A percentile compares a stretch with the other conserved stretches of the same genome.
These are phyloP conservation scores for Coendou prehensilis DNA, from an alignment of 2,797 vertebrate species.

Conservation along the genomic window DNA sequence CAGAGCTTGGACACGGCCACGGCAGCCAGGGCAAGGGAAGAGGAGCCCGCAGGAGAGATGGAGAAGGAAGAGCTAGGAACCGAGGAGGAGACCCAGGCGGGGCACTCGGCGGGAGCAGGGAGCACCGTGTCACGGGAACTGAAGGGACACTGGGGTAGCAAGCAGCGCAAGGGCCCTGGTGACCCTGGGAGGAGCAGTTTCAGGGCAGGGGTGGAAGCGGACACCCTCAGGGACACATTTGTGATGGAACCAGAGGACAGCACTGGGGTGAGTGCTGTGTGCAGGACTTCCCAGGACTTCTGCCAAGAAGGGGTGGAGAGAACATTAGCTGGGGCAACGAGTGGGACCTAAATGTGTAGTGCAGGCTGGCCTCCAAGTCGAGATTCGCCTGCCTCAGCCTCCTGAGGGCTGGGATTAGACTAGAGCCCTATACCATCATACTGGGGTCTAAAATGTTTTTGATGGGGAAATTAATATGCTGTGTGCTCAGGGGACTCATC, in stretches of 20 bases:
- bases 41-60: neutral
- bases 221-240: neutral
- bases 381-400: neutral
- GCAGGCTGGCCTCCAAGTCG: neutral
- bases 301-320: neutral
- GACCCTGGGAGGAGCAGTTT: neutral
- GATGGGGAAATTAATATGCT: neutral
- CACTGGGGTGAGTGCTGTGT: too few species aligned
- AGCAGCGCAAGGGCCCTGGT: neutral
- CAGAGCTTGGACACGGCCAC: neutral
- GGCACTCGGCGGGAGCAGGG: neutral
- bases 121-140: neutral
- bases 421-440: neutral
- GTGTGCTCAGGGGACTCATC: neutral
- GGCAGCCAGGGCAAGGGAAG: neutral
- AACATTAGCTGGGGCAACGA: neutral
- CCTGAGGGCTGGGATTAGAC: neutral
- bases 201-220: fast-evolving
- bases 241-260: neutral
- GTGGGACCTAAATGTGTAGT: neutral
- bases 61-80: neutral
- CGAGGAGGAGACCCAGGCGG: neutral
- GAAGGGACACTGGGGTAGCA: neutral
- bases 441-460: neutral
- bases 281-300: neutral